These are phyloP conservation scores for Cromileptes altivelis DNA, from an alignment of 2,113 vertebrate genomes.

Conservation along the genomic window DNA sequence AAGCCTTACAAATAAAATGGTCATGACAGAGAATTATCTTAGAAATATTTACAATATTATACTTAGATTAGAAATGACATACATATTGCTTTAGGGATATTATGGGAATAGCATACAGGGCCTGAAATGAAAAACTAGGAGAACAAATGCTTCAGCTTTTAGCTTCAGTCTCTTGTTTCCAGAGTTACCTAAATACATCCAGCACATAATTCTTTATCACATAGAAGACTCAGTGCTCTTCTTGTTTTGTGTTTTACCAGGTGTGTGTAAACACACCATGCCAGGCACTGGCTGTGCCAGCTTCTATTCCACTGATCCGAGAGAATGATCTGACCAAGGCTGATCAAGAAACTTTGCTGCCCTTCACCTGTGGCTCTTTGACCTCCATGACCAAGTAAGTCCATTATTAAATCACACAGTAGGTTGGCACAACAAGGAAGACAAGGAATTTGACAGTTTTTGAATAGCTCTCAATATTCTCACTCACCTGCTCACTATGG, in stretches of 20 bases:
- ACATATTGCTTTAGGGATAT: no score
- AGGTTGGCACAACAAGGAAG: not conserved
- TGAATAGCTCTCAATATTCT: not conserved
- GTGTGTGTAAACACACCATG: slow-evolving; percentile 67
- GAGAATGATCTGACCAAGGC: slow-evolving; percentile 87
- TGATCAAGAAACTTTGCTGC: slow-evolving; percentile 85
- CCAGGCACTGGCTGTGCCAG: slow-evolving; percentile 77
- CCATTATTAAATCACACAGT: not conserved
- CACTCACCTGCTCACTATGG: no score
- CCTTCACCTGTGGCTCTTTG: slow-evolving; percentile 86
- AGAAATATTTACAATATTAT: no score
- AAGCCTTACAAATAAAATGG: no score
- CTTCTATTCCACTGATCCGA: slow-evolving; percentile 85
- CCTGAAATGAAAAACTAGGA: no score
- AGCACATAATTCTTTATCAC: no score
- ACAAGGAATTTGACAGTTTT: not conserved
- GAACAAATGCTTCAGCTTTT: no score
- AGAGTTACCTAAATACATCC: no score
- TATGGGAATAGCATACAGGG: no score
- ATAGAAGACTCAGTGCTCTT: not conserved
- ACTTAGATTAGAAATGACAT: not conserved
- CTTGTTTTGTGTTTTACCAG: not conserved
- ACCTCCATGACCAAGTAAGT: slow-evolving; percentile 90
- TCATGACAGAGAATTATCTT: no score
- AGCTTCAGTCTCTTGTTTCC: no score